Base-by-base conservation (phyloP, 2,797 vertebrate species). In the Arctocebus calabarensis region DNA sequence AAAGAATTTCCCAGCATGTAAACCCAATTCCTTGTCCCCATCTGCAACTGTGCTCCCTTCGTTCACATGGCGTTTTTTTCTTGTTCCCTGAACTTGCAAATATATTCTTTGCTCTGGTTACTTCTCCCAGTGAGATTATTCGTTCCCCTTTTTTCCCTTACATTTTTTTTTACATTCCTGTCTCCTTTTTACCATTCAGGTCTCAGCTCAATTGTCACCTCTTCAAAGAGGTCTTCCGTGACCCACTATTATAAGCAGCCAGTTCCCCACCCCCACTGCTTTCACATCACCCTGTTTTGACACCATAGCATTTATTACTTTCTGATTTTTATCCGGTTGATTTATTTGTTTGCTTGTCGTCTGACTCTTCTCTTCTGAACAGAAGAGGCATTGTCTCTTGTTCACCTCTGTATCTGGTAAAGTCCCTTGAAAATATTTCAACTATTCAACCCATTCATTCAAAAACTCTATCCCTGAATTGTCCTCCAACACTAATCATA, bases 301-400 rank as follows among this genome's bases (percentile, higher is more conserved):
- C 74, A n/a, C 45, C 68, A 86, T 23, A 85, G 27, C 32, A 73
- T 90, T 57, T 52, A 83, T 89, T n/a, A 40, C n/a, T 62, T 88
- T 84, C 78, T 94, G 78, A 90, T 94, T 95, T 96, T 93, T n/a
- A 88, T 95, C 85, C 84, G 83, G 45, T 34, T 81, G 70, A 94
- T 94, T 94, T 88, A 88, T 93, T 91, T 84, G 78, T 71, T 94
- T 82, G 78, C 79, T 89, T 91, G 52, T 73, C 91, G 32, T 93
- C 40, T 70, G 34, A 64, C 57, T 84, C 55, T 78, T 85, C 32
- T 4, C 64, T 55, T 75, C 43, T 57, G 3, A 40, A 83, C 48
- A 89, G 55, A 34, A 84, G 43, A 75, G 66, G 5, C 25, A 74
- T 81, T 96, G 64, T 90, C 48, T 95, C 82, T 77, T 70, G 66